Percentiles rank a stretch among this genome's conserved stretches.
Conservation (phyloP, 2,888 invertebrate species). For the Reticulitermes lucifugus region DNA sequence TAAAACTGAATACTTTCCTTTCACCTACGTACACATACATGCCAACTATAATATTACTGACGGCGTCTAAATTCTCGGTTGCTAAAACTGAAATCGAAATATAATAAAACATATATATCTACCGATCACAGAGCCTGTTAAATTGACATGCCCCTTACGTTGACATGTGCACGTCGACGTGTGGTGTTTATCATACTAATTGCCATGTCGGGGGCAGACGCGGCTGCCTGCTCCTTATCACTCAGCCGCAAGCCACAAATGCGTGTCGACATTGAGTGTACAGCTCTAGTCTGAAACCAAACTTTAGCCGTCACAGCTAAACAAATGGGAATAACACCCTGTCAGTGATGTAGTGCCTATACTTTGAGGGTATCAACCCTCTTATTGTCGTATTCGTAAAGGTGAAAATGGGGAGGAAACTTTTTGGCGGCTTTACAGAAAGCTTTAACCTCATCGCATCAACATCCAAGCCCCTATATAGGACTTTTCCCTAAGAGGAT, state of each 20-base stretch:
- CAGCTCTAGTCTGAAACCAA: background rate
- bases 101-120: no score
- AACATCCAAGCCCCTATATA: background rate
- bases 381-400: background rate
- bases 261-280: conserved; percentile 2
- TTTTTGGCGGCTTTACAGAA: conserved; percentile 10
- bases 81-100: no score
- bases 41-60: no score
- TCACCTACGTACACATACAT: no score
- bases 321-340: conserved; percentile 7
- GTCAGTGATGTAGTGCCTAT: background rate
- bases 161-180: no score
- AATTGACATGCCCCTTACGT: no score
- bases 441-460: conserved; percentile 5
- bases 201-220: background rate
- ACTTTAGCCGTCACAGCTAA: background rate
- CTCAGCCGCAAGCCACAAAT: background rate
- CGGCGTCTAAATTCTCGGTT: no score
- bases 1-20: no score
- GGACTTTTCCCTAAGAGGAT: background rate
- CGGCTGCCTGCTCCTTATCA: background rate
- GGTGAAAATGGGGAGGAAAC: background rate
- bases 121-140: no score
- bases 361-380: background rate
- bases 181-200: no score